Evolutionary conservation across 2,113 vertebrate genomes (phyloP).

Genomic region (Ictidomys tridecemlineatus): DNA sequence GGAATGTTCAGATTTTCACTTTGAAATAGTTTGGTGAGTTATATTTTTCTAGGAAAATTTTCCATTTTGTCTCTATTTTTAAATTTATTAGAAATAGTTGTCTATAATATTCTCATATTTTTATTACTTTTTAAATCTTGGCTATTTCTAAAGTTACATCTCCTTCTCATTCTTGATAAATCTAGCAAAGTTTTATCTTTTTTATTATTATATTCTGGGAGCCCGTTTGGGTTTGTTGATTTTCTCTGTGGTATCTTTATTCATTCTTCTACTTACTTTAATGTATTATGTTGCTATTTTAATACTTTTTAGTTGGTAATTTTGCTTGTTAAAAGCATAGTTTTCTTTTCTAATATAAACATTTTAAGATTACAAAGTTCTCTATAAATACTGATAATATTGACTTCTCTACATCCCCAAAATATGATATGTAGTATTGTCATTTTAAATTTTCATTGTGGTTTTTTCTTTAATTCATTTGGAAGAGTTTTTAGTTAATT

Average conservation of each 20-base stretch:
- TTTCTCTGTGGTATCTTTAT: not conserved
- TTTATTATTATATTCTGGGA: conserved; percentile 25
- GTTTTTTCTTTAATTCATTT: conserved; percentile 24
- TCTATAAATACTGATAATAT: not conserved
- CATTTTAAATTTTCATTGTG: not conserved
- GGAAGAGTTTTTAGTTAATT: not conserved
- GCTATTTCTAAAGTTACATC: not conserved
- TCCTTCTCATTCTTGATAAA: not conserved
- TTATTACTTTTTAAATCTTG: not conserved
- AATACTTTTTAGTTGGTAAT: not conserved
- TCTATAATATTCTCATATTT: not conserved
- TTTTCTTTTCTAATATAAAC: not conserved
- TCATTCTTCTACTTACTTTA: not conserved
- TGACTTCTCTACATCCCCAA: not conserved
- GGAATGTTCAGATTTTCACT: not conserved
- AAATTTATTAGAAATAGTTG: not conserved
- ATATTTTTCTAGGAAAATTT: not conserved
- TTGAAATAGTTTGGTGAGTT: not conserved
- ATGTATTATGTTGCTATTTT: not conserved
- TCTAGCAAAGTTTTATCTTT: not conserved
- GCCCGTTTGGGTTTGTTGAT: not conserved
- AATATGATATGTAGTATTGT: not conserved
- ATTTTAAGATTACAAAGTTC: conserved; percentile 26
- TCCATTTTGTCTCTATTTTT: not conserved
- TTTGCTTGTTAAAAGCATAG: not conserved